phyloP scores from a whole-genome alignment of 1,140 invertebrate genomes.

The Diorhabda carinulata region DNA sequence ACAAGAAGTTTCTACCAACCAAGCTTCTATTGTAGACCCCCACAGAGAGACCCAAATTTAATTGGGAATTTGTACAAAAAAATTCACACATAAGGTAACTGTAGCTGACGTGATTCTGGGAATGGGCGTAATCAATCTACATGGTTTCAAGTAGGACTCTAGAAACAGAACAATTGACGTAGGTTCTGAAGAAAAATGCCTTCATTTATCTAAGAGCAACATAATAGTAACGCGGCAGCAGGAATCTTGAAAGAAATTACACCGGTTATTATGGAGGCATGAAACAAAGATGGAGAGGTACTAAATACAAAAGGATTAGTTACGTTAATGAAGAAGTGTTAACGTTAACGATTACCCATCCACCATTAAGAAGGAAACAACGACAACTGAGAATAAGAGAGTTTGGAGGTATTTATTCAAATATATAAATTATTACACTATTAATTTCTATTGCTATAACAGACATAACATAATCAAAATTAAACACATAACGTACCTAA shows the following conservation, averaged over 20 bases:
- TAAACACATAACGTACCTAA: too few relatives aligned
- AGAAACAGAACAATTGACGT: neutral
- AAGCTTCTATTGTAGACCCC: neutral
- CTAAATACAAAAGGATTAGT: neutral
- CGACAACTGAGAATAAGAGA: too few relatives aligned
- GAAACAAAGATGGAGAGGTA: neutral
- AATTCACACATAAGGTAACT: neutral
- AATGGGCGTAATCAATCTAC: neutral
- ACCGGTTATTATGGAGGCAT: neutral
- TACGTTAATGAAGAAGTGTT: neutral
- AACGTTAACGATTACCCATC: slow-evolving; percentile 4
- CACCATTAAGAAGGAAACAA: neutral
- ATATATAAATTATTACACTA: too few relatives aligned
- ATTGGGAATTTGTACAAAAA: neutral
- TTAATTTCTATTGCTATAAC: too few relatives aligned
- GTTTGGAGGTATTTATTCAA: too few relatives aligned
- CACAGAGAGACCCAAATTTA: neutral
- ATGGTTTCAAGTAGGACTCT: neutral
- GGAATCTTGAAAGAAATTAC: neutral
- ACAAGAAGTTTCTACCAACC: neutral
- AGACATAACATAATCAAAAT: too few relatives aligned
- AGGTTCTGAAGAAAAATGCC: neutral
- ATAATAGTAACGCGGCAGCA: neutral
- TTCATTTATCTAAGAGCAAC: neutral
- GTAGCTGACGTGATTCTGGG: neutral